A percentile compares a stretch with the other conserved stretches of the same genome.
Evolutionary conservation across 1,140 invertebrate genomes (phyloP).

Genomic region (Lordiphosa collinella): DNA sequence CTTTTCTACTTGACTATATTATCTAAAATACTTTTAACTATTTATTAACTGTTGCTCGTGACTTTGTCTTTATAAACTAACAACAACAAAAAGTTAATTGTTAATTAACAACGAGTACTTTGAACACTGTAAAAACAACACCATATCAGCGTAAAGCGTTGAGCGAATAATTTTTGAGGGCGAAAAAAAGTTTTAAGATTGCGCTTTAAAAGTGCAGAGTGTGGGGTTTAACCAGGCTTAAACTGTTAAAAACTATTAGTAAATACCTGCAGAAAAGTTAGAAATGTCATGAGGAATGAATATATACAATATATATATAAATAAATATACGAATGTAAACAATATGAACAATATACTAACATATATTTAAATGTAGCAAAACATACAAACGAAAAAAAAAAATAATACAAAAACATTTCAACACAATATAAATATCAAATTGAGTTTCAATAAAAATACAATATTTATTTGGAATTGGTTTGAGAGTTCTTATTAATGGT

Average conservation of each 20-base stretch:
- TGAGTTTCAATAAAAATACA: slow-evolving; percentile 75
- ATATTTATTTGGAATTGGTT: slow-evolving; percentile 56
- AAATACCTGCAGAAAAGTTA: slow-evolving; percentile 26
- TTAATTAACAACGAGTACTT: slow-evolving; percentile 39
- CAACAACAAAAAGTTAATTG: slow-evolving; percentile 1
- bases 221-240: slow-evolving; percentile 50
- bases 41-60: slow-evolving; percentile 27
- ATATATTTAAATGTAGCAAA: slow-evolving; percentile 60
- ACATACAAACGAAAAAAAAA: slow-evolving; percentile 11
- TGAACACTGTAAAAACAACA: slow-evolving; percentile 74
- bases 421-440: slow-evolving; percentile 69
- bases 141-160: slow-evolving; percentile 71
- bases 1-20: neutral
- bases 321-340: slow-evolving; percentile 18
- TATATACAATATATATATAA: slow-evolving; percentile 36
- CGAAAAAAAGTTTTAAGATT: slow-evolving; percentile 36
- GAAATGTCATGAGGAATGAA: slow-evolving; percentile 27
- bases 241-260: slow-evolving; percentile 48
- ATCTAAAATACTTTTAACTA: slow-evolving; percentile 24
- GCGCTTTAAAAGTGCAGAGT: slow-evolving; percentile 68
- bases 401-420: slow-evolving; percentile 31
- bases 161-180: slow-evolving; percentile 20
- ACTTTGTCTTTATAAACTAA: neutral
- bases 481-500: too few relatives aligned
- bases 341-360: slow-evolving; percentile 14